Evolutionary conservation across 1,140 invertebrate genomes (phyloP).

Genomic region (Hycleus cichorii): DNA sequence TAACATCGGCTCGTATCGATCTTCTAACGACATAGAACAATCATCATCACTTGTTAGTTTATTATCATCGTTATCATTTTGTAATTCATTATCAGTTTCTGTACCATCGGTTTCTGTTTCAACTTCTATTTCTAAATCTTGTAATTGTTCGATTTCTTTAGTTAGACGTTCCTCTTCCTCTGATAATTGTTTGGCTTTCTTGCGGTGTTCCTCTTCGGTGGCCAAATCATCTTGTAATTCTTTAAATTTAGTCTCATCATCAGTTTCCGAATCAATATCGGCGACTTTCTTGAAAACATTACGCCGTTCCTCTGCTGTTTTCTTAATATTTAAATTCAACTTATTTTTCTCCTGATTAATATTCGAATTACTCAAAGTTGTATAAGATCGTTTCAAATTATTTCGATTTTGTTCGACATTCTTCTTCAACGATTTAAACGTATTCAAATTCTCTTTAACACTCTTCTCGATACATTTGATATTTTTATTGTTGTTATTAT

Average conservation of each 20-base stretch:
- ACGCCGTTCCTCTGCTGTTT: constrained; percentile 22
- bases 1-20: constrained; percentile 62
- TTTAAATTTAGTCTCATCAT: constrained; percentile 40
- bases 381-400: constrained; percentile 25
- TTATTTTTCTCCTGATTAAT: constrained; percentile 32
- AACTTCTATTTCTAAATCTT: constrained; percentile 72
- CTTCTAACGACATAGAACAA: constrained; percentile 45
- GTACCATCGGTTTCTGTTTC: constrained; percentile 76
- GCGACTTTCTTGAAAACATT: constrained; percentile 9
- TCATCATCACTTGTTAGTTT: constrained; percentile 24
- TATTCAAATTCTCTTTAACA: constrained; percentile 41
- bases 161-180: constrained; percentile 75
- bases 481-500: constrained; percentile 17
- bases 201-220: constrained; percentile 38
- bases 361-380: constrained; percentile 27
- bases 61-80: constrained; percentile 51
- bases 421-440: constrained; percentile 44
- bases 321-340: constrained; percentile 31
- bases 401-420: constrained; percentile 34
- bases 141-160: constrained; percentile 69
- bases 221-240: constrained; percentile 37
- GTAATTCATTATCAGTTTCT: constrained; percentile 62
- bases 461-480: constrained; percentile 35
- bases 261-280: constrained; percentile 40
- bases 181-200: constrained; percentile 51